These are phyloP conservation scores for Periophthalmus magnuspinnatus DNA, from an alignment of 2,797 vertebrate genomes.

Conservation along the genomic window DNA sequence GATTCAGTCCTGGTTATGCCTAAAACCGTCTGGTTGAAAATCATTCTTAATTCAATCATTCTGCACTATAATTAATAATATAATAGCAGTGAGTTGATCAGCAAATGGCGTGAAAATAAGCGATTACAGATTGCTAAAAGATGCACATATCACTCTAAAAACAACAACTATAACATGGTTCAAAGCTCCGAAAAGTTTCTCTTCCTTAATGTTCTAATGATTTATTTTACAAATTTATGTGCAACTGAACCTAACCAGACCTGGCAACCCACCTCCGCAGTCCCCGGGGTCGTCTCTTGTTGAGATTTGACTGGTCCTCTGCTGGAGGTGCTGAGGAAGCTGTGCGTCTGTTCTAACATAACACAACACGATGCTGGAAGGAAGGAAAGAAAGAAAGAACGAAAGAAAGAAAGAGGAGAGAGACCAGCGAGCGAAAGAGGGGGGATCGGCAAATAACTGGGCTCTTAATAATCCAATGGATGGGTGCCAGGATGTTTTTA, in stretches of 20 bases:
- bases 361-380: background rate
- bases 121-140: no score
- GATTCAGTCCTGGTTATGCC: no score
- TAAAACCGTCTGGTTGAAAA: no score
- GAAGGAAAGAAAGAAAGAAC: background rate
- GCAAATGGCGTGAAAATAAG: no score
- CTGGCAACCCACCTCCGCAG: background rate
- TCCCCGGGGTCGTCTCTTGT: slow-evolving; percentile 67
- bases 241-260: background rate
- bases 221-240: background rate
- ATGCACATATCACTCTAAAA: no score
- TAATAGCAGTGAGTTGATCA: no score
- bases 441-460: slow-evolving; percentile 72
- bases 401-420: background rate
- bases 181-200: no score
- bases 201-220: no score
- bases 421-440: slow-evolving; percentile 32
- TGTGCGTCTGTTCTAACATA: background rate
- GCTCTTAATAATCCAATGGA: slow-evolving; percentile 78
- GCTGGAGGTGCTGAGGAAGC: slow-evolving; percentile 55
- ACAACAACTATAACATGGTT: no score
- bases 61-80: no score
- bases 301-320: slow-evolving; percentile 70
- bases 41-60: no score
- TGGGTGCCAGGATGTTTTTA: slow-evolving; percentile 81